Percentiles rank a stretch among this genome's conserved stretches.
Conservation (phyloP, 2,888 invertebrate species). For the Pristionchus mayeri region DNA sequence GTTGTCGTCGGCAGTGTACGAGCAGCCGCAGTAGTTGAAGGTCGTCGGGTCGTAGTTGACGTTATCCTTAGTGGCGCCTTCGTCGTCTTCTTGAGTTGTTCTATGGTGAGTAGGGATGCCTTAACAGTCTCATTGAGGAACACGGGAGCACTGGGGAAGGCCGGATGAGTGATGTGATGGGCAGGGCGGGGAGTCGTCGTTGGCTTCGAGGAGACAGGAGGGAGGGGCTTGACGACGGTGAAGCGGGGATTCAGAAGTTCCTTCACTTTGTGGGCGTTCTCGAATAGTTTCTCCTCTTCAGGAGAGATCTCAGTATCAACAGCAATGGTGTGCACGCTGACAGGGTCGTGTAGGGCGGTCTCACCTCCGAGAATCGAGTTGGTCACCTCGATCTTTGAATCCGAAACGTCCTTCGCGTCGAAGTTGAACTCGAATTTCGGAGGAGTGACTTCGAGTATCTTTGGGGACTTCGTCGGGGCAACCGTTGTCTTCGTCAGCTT, state of each 20-base stretch:
- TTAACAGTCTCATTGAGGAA: conserved; percentile 15
- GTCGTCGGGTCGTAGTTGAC: neutral
- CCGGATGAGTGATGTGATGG: neutral
- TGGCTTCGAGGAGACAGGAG: neutral
- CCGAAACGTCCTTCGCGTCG: neutral
- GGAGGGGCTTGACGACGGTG: neutral
- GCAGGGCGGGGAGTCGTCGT: neutral
- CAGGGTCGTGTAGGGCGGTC: too few relatives aligned
- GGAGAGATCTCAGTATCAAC: neutral
- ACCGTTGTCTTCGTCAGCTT: conserved; percentile 4
- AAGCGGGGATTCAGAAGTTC: conserved; percentile 16
- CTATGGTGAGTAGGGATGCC: neutral
- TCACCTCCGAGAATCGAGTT: conserved; percentile 8
- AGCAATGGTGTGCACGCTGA: conserved; percentile 6
- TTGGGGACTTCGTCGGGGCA: neutral
- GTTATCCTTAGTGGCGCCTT: neutral
- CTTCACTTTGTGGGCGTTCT: neutral
- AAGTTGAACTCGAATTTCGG: conserved; percentile 1
- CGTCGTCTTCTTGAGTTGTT: neutral
- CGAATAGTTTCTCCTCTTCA: conserved; percentile 35
- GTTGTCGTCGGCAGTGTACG: neutral
- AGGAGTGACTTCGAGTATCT: neutral
- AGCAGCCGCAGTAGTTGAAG: conserved; percentile 7
- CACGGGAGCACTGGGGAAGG: neutral
- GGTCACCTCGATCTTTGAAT: conserved; percentile 15